These are phyloP conservation scores for Parotia lawesii DNA, from an alignment of 2,113 vertebrate genomes.

Conservation along the genomic window DNA sequence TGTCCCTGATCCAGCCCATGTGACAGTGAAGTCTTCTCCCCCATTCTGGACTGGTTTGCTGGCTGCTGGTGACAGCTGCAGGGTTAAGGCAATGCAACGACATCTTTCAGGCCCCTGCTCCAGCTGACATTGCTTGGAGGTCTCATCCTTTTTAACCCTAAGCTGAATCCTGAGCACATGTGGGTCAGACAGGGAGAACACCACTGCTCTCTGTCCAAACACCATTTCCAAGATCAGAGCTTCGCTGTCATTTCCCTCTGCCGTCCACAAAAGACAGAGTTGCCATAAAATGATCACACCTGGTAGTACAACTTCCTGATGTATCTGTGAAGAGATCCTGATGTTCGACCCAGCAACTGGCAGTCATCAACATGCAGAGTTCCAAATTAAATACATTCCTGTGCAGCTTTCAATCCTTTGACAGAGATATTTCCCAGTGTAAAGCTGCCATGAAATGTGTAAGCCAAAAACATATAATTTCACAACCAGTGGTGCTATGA, in stretches of 20 bases:
- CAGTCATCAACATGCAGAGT: background rate
- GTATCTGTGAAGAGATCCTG: conserved; percentile 11
- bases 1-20: background rate
- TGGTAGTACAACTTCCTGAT: background rate
- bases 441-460: background rate
- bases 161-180: background rate
- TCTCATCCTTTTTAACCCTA: background rate
- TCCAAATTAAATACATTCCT: conserved; percentile 9
- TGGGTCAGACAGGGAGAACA: background rate
- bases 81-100: background rate
- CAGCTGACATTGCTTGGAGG: background rate
- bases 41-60: background rate
- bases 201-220: background rate
- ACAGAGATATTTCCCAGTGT: conserved; percentile 1
- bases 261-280: background rate
- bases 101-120: background rate
- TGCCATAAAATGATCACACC: background rate
- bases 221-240: background rate
- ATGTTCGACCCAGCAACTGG: background rate
- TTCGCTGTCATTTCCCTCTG: background rate
- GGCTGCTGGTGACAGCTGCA: background rate
- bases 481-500: background rate
- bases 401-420: background rate
- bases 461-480: background rate
- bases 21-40: background rate